These are phyloP conservation scores for Anguilla rostrata DNA, from an alignment of 2,113 vertebrate genomes.

Conservation along the genomic window DNA sequence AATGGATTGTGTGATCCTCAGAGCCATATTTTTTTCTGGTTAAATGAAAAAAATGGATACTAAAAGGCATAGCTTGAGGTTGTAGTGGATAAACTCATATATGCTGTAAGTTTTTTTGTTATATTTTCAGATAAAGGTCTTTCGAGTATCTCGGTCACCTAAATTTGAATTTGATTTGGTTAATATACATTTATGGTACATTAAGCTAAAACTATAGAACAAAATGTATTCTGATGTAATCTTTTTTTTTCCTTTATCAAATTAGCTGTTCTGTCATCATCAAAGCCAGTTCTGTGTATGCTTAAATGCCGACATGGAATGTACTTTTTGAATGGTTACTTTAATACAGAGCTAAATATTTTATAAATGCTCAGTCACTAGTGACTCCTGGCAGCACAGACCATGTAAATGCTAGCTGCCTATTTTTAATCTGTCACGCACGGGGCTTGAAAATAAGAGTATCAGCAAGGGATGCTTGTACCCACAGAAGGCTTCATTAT, in stretches of 20 bases:
- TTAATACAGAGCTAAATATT: conserved; percentile 6
- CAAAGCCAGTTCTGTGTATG: not conserved
- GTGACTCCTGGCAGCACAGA: not conserved
- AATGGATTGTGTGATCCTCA: conserved; percentile 11
- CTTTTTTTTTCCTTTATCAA: not conserved
- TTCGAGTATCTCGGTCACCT: not conserved
- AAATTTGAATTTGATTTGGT: not conserved
- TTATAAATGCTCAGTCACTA: conserved; percentile 10
- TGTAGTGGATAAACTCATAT: conserved; percentile 13
- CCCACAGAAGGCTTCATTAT: conserved; percentile 7
- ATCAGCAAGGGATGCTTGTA: not conserved
- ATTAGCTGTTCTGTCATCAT: not conserved
- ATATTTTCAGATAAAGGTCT: not conserved
- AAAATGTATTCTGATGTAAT: not conserved
- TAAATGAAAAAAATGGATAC: not conserved
- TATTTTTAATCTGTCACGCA: not conserved
- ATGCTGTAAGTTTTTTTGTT: not conserved
- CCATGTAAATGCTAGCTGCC: conserved; percentile 30
- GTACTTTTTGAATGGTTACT: not conserved
- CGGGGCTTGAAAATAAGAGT: not conserved
- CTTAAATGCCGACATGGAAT: not conserved
- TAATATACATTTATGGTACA: not conserved
- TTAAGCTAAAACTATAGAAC: not conserved
- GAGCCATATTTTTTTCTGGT: not conserved
- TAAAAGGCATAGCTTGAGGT: conserved; percentile 6